A percentile compares a stretch with the other conserved stretches of the same genome.
Conservation (phyloP, 2,797 vertebrate species). For the Tauraco hartlaubi region DNA sequence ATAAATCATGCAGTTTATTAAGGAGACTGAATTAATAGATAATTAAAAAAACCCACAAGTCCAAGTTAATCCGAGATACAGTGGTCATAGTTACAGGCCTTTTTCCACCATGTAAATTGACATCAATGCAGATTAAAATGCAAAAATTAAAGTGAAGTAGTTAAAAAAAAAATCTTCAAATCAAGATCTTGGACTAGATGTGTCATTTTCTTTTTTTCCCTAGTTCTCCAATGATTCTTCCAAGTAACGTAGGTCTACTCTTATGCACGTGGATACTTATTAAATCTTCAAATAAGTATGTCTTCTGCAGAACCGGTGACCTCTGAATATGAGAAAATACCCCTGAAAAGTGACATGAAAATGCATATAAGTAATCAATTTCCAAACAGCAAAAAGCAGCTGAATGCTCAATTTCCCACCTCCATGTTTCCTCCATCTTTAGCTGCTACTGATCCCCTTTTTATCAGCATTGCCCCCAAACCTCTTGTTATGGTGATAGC, state of each 20-base stretch:
- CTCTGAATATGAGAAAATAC: conserved; percentile 79
- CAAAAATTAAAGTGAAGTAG: conserved; percentile 36
- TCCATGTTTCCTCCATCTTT: neutral
- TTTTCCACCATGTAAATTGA: neutral
- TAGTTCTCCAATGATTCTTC: conserved; percentile 69
- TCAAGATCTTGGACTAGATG: neutral
- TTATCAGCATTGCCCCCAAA: neutral
- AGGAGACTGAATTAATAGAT: neutral
- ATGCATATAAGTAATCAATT: conserved; percentile 20
- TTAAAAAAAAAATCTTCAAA: neutral
- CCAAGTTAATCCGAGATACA: neutral
- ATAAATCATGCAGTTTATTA: conserved; percentile 57
- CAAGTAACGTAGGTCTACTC: conserved; percentile 55
- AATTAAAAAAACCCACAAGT: neutral
- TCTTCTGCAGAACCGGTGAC: conserved; percentile 74
- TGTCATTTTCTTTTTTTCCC: conserved; percentile 77
- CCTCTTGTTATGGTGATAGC: neutral
- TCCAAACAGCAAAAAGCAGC: neutral
- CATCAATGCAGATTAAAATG: neutral
- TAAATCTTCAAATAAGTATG: conserved; percentile 77
- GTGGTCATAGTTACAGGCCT: neutral
- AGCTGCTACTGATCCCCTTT: neutral
- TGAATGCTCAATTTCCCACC: neutral
- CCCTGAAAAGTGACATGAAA: conserved; percentile 75
- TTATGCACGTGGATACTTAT: conserved; percentile 77